phyloP scores from a whole-genome alignment of 2,888 invertebrate genomes.

The Thymelicus sylvestris region DNA sequence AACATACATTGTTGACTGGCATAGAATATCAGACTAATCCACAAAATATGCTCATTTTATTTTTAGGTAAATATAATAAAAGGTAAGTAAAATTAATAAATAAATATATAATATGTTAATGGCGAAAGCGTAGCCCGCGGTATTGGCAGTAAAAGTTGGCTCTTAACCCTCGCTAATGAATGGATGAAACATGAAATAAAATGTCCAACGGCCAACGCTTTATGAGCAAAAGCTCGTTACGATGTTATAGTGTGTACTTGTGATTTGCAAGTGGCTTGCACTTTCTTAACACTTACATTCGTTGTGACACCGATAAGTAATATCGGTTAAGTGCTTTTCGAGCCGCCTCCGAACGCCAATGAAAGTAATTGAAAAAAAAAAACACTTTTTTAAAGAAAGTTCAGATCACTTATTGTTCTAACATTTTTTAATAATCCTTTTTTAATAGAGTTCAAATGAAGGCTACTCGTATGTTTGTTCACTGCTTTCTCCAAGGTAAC shows the following conservation, averaged over 20 bases:
- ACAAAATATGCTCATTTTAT: no score
- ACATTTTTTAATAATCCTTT: no score
- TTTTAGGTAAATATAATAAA: no score
- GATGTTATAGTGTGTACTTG: constrained; percentile 9
- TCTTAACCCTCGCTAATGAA: neutral
- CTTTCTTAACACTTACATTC: constrained; percentile 36
- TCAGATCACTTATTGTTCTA: constrained; percentile 26
- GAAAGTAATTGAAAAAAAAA: constrained; percentile 19
- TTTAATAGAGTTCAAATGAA: no score
- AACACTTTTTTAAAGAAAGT: constrained; percentile 38
- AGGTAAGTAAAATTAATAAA: no score
- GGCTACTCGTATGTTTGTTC: no score
- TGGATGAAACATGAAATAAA: neutral
- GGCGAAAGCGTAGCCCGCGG: no score
- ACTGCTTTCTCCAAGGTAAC: no score
- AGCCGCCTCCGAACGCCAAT: constrained; percentile 6
- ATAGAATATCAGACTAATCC: no score
- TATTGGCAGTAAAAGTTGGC: no score
- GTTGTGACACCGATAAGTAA: constrained; percentile 32
- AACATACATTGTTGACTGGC: no score
- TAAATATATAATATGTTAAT: no score
- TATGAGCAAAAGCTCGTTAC: constrained; percentile 6
- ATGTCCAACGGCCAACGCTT: neutral
- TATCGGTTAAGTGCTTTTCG: constrained; percentile 29
- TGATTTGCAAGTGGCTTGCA: constrained; percentile 44